A percentile compares a stretch with the other conserved stretches of the same genome.
These are phyloP conservation scores for Chloebia gouldiae DNA, from an alignment of 2,113 vertebrate genomes.

Conservation along the genomic window DNA sequence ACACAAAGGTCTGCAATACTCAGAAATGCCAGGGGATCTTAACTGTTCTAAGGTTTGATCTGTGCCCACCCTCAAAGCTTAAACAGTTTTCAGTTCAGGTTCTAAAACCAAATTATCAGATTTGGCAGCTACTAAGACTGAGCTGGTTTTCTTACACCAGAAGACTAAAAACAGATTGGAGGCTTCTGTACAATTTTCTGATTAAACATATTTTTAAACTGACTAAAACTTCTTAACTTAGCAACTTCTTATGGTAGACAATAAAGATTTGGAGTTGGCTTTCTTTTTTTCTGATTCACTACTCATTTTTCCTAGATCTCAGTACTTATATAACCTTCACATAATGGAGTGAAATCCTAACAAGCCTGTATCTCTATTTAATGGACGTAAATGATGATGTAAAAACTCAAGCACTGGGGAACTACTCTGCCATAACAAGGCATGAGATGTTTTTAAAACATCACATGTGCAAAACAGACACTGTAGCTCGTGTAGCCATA, in stretches of 20 bases:
- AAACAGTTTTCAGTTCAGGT: background rate
- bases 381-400: background rate
- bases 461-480: background rate
- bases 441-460: background rate
- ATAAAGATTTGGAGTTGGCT: background rate
- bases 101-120: background rate
- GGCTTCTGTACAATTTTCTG: background rate
- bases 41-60: constrained; percentile 59
- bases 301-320: accelerated
- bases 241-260: background rate
- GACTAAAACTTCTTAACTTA: background rate
- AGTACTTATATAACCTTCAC: background rate
- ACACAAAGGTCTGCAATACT: constrained; percentile 47
- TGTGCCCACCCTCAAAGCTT: background rate
- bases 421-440: background rate
- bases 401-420: background rate
- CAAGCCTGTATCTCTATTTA: background rate
- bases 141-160: background rate
- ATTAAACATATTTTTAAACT: background rate
- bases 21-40: constrained; percentile 69
- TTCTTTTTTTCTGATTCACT: background rate
- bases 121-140: background rate
- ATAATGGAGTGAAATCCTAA: background rate
- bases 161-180: background rate
- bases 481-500: background rate